phyloP scores from a whole-genome alignment of 2,888 invertebrate genomes.

The Liopterus haemorrhoidalis region DNA sequence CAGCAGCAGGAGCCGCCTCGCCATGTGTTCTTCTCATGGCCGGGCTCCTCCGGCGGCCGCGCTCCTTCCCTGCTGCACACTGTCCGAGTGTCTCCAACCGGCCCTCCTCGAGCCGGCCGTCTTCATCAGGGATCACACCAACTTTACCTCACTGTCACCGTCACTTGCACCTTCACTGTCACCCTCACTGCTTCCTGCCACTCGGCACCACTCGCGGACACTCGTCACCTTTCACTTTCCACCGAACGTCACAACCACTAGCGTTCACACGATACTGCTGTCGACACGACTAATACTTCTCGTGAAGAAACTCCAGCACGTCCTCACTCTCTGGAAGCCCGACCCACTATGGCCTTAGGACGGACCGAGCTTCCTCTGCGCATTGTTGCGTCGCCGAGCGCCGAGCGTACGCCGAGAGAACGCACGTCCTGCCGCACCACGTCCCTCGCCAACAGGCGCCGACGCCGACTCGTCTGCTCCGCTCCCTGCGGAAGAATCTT shows the following conservation, averaged over 20 bases:
- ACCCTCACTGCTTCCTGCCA: neutral
- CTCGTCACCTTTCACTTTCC: neutral
- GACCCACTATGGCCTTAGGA: conserved; percentile 46
- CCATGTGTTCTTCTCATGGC: conserved; percentile 20
- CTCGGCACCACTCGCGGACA: neutral
- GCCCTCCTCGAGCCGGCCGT: conserved; percentile 12
- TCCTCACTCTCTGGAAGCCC: conserved; percentile 40
- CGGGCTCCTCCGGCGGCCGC: no score
- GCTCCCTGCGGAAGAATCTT: no score
- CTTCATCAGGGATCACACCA: conserved; percentile 10
- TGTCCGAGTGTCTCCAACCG: no score
- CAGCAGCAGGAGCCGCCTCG: conserved; percentile 39
- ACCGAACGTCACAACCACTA: neutral
- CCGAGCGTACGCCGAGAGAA: conserved; percentile 45
- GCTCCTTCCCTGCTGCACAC: no score
- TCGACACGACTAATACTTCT: conserved; percentile 1
- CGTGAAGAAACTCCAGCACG: conserved; percentile 29
- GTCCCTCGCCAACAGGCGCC: conserved; percentile 4
- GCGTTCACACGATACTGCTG: neutral
- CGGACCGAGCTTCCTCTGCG: conserved; percentile 36
- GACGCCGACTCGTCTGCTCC: conserved; percentile 19
- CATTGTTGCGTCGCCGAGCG: conserved; percentile 47
- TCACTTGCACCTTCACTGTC: neutral
- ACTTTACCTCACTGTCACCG: conserved; percentile 3
- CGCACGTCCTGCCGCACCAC: conserved; percentile 34